phyloP scores from a whole-genome alignment of 2,113 vertebrate genomes.

The Mola mola region DNA sequence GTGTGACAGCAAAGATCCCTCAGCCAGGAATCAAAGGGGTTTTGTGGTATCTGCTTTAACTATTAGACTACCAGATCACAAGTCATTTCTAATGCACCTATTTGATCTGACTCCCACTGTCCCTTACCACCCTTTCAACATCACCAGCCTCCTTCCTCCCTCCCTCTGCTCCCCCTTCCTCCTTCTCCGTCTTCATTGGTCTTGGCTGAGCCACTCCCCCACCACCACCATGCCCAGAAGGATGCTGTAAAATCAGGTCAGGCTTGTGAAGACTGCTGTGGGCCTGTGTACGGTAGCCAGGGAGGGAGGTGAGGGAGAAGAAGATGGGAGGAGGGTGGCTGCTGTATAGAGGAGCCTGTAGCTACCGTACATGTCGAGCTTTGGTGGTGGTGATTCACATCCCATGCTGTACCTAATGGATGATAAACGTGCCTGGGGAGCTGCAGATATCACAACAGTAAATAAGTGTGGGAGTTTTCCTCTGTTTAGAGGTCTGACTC shows the following conservation, averaged over 20 bases:
- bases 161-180: background rate
- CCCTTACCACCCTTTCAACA: slow-evolving; percentile 11
- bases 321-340: slow-evolving; percentile 9
- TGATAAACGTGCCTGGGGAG: slow-evolving; percentile 43
- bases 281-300: slow-evolving; percentile 46
- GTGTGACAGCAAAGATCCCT: background rate
- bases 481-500: slow-evolving; percentile 22
- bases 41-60: slow-evolving; percentile 1
- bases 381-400: slow-evolving; percentile 38
- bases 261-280: slow-evolving; percentile 26
- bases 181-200: slow-evolving; percentile 27
- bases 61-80: background rate
- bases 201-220: slow-evolving; percentile 34
- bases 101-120: slow-evolving; percentile 19
- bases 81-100: slow-evolving; percentile 3
- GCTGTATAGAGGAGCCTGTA: slow-evolving; percentile 22
- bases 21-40: background rate
- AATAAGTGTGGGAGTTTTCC: slow-evolving; percentile 28
- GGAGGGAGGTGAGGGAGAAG: slow-evolving; percentile 9
- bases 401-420: slow-evolving; percentile 22
- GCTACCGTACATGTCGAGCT: slow-evolving; percentile 6
- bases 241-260: slow-evolving; percentile 72
- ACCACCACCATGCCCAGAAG: slow-evolving; percentile 29
- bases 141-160: slow-evolving; percentile 6
- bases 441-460: slow-evolving; percentile 18